phyloP scores from a whole-genome alignment of 2,113 vertebrate species.

The Leptocoma aspasia region DNA sequence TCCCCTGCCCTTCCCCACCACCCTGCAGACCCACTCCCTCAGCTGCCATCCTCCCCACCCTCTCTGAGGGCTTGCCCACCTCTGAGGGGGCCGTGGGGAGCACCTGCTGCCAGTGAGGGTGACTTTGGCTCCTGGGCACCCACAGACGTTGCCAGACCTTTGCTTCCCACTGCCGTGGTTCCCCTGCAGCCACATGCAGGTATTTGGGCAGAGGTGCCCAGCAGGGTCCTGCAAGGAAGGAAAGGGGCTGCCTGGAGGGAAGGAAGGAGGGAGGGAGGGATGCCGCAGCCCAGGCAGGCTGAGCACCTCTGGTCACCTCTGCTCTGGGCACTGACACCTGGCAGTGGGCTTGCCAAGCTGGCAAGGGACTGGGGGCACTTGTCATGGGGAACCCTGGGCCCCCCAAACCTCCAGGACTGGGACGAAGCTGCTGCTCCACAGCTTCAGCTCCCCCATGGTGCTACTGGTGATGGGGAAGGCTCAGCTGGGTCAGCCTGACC shows the following conservation, averaged over 20 bases:
- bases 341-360: neutral
- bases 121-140: neutral
- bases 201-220: neutral
- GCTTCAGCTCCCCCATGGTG: neutral
- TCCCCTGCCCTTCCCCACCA: neutral
- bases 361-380: neutral
- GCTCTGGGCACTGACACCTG: neutral
- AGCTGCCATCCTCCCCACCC: neutral
- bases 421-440: neutral
- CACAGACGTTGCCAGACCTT: neutral
- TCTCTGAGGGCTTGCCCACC: neutral
- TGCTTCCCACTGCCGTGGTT: neutral
- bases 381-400: rapidly evolving
- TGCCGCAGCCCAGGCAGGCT: neutral
- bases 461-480: neutral
- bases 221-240: neutral
- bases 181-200: neutral
- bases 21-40: neutral
- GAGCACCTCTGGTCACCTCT: neutral
- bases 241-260: neutral
- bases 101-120: neutral
- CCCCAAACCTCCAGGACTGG: neutral
- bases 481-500: neutral
- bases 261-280: neutral
- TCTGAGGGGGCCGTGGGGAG: neutral